Percentiles rank a stretch among this genome's conserved stretches.
These are phyloP conservation scores for Parazoanthus darwini DNA, from an alignment of 92 coral and sea anemone genomes.

Conservation along the genomic window DNA sequence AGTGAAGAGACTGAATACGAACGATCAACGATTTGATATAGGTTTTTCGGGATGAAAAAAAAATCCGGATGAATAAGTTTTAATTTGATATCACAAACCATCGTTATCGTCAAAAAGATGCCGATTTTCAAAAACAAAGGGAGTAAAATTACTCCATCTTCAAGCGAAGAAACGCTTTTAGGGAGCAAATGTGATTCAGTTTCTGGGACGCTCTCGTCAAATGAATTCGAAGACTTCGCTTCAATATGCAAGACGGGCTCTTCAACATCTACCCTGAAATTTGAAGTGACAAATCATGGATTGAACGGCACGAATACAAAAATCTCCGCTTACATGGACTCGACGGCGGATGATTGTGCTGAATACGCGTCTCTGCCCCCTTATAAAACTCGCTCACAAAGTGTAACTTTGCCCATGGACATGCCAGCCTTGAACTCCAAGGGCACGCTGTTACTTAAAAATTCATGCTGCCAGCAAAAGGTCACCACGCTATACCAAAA, in stretches of 20 bases:
- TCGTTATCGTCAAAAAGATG: background rate
- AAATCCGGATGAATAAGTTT: no score
- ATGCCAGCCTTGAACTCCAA: slow-evolving; percentile 47
- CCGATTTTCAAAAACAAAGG: slow-evolving; percentile 24
- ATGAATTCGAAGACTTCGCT: background rate
- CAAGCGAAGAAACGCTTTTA: background rate
- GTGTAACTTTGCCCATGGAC: slow-evolving; percentile 58
- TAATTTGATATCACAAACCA: background rate
- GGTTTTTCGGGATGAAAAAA: background rate
- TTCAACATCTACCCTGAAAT: slow-evolving; percentile 47
- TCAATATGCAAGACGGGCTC: background rate
- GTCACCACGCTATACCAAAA: background rate
- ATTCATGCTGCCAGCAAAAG: background rate
- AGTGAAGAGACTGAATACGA: background rate
- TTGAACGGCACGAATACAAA: slow-evolving; percentile 2
- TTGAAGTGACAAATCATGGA: slow-evolving; percentile 35
- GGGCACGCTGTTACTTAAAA: background rate
- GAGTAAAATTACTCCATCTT: slow-evolving; percentile 4
- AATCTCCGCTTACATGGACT: background rate
- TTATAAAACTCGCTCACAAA: slow-evolving; percentile 45
- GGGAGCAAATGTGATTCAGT: background rate
- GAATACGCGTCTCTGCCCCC: slow-evolving; percentile 50
- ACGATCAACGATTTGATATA: background rate
- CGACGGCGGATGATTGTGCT: background rate
- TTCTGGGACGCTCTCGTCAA: background rate